A percentile compares a stretch with the other conserved stretches of the same genome.
Evolutionary conservation across 2,113 vertebrate genomes (phyloP).

Genomic region (Ictalurus furcatus): DNA sequence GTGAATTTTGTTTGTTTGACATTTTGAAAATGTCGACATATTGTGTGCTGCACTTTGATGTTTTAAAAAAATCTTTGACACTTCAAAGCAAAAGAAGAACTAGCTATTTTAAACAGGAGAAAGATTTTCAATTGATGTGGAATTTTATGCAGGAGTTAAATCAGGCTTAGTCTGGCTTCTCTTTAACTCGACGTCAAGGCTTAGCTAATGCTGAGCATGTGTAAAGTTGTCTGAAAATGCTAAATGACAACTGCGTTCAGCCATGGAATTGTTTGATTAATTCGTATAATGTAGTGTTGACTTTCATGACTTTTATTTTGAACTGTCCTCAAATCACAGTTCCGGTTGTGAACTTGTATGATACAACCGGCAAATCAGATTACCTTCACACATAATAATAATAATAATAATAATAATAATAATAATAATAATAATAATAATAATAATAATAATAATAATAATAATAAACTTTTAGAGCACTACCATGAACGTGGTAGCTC

Average conservation of each 20-base stretch:
- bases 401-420: neutral
- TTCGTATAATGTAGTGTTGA: neutral
- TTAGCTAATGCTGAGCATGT: neutral
- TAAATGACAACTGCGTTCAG: neutral
- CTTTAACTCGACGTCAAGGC: neutral
- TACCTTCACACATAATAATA: neutral
- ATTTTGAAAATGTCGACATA: neutral
- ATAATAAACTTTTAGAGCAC: neutral
- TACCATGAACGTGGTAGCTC: no score
- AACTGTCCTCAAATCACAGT: neutral
- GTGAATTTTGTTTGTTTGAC: neutral
- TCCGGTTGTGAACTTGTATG: neutral
- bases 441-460: neutral
- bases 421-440: neutral
- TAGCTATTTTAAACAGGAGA: neutral
- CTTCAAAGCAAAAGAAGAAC: neutral
- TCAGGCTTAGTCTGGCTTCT: neutral
- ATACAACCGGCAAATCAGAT: neutral
- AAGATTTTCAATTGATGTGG: neutral
- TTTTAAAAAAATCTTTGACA: no score
- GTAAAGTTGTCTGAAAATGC: neutral
- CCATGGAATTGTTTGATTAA: neutral
- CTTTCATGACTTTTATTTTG: conserved; percentile 3
- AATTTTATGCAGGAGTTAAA: neutral
- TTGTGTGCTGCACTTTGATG: neutral